Evolutionary conservation across 2,797 vertebrate species (phyloP), one percentile per base, ranked within the genome.

Genomic region (Pantherophis alleghaniensis): DNA sequence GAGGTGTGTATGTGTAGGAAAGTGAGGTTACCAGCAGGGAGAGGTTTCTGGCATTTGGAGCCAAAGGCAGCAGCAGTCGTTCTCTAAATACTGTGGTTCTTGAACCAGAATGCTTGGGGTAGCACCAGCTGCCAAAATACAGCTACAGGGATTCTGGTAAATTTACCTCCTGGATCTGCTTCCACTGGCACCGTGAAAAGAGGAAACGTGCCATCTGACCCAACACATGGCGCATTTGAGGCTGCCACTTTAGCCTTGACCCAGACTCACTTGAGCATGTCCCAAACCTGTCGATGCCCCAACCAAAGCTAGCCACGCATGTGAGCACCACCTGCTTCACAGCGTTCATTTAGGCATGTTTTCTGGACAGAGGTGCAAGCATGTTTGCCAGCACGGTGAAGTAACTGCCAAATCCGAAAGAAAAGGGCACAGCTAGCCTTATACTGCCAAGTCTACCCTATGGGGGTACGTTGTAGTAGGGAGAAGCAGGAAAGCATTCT

Each of bases 61-160:
- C 32, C 87, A 22, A 7, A 2, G 57, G 0, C 0, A 0, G 87
- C 0, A 0, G 87, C 66, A 9, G 55, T 1, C n/a, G 14, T 26
- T 24, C 83, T 16, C 37, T 88, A 28, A 60, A 88, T 51, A 1
- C 5, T 0, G 2, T 60, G 20, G 3, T 16, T 61, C 61, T 55
- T 60, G 66, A 88, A 32, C 69, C 47, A 14, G 57, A 32, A 6
- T 37, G 28, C 51, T 5, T 22, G 47, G 37, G 51, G 14, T 16
- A 88, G 56, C 86, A 55, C 11, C 42, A 69, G 26, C 20, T 47
- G 74, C 42, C 55, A n/a, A 37, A 10, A 3, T 91, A 28, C 18
- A 32, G 22, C 32, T 28, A 60, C 7, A 24, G 24, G 66, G 61
- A 57, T 59, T 28, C 6, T 60, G 55, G n/a, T 60, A 42, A 11